Evolutionary conservation across 2,113 vertebrate species (phyloP).

Genomic region (Sardina pilchardus): DNA sequence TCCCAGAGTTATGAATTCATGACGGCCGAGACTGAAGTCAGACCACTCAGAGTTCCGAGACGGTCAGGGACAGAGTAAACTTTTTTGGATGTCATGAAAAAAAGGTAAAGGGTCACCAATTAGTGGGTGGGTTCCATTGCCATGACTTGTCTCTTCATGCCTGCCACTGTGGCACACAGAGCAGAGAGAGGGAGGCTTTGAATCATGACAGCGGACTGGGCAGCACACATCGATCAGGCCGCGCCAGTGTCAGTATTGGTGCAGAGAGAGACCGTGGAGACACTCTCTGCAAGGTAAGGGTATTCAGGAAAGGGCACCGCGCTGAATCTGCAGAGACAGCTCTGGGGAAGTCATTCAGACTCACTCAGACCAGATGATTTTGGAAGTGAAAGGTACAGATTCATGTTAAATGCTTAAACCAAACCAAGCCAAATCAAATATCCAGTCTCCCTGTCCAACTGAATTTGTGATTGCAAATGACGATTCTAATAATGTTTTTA

Average conservation of each 20-base stretch:
- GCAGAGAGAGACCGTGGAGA: background rate
- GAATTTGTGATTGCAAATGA: background rate
- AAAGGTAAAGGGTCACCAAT: conserved; percentile 7
- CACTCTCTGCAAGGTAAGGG: background rate
- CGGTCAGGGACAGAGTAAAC: background rate
- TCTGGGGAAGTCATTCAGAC: background rate
- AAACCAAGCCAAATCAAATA: background rate
- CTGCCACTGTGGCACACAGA: background rate
- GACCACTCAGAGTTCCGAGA: too few species aligned
- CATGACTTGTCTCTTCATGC: background rate
- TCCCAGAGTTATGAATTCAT: background rate
- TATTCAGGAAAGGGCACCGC: too few species aligned
- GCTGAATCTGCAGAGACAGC: background rate
- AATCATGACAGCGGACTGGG: background rate
- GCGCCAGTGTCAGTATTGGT: background rate
- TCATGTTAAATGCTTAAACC: background rate
- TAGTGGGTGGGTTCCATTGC: background rate
- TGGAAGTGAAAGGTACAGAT: background rate
- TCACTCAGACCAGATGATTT: background rate
- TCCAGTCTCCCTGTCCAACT: background rate
- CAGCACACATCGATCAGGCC: background rate
- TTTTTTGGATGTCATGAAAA: background rate
- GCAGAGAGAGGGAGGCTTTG: background rate
- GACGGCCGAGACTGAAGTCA: background rate
- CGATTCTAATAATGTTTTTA: too few species aligned